Percentiles rank a stretch among this genome's conserved stretches.
These are phyloP conservation scores for Lytechinus pictus DNA, from an alignment of 35 echinoderm and acorn worm genomes.

Conservation along the genomic window DNA sequence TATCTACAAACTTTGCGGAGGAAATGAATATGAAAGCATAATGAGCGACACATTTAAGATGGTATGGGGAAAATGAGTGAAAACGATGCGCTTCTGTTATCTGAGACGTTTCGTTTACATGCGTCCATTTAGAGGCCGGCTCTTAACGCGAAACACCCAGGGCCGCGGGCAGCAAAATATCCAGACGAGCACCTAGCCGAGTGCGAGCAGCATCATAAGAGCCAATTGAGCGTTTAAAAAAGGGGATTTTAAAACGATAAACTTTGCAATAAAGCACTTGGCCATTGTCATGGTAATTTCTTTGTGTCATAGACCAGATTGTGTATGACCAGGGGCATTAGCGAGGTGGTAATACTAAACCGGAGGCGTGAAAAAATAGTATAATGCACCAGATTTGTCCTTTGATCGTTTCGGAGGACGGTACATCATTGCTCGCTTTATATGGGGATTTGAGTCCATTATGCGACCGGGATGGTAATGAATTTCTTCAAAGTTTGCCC, in stretches of 20 bases:
- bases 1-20: background rate
- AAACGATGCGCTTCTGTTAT: background rate
- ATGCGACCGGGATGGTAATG: background rate
- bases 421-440: background rate
- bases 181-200: background rate
- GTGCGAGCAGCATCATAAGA: background rate
- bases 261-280: background rate
- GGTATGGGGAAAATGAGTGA: background rate
- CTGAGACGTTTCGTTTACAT: slow-evolving; percentile 6
- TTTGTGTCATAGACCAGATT: slow-evolving; percentile 22
- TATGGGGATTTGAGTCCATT: background rate
- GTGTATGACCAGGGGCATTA: background rate
- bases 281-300: slow-evolving; percentile 36
- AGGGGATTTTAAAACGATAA: slow-evolving; percentile 24
- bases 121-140: slow-evolving; percentile 23
- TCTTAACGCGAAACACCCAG: background rate
- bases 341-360: background rate
- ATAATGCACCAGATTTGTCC: background rate
- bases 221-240: background rate
- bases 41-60: background rate
- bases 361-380: background rate
- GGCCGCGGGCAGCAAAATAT: background rate
- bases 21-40: background rate
- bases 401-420: background rate
- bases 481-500: background rate